phyloP scores from a whole-genome alignment of 2,113 vertebrate species.

The Sinocyclocheilus grahami region DNA sequence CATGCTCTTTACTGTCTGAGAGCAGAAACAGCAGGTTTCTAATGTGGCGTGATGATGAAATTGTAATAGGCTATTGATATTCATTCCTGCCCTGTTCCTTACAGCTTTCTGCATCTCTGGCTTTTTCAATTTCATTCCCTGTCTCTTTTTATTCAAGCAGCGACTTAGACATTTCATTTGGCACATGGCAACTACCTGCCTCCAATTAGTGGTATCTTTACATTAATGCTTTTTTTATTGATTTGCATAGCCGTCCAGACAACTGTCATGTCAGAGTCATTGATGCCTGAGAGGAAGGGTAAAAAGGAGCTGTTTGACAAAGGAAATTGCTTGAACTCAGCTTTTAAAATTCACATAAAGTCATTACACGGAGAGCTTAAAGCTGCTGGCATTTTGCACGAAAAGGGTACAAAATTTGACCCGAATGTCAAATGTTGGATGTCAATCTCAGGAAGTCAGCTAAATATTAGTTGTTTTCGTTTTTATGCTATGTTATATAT shows the following conservation, averaged over 20 bases:
- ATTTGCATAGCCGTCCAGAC: conserved; percentile 1
- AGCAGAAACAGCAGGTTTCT: conserved; percentile 13
- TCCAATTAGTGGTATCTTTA: conserved; percentile 1
- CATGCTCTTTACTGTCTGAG: not conserved
- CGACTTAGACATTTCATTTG: not conserved
- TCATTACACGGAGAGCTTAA: not conserved
- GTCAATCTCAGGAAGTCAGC: not conserved
- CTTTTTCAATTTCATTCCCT: conserved; percentile 26
- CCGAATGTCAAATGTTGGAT: not conserved
- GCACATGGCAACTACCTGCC: not conserved
- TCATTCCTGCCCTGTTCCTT: conserved; percentile 8
- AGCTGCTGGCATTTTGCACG: not conserved
- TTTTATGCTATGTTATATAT: too few species aligned
- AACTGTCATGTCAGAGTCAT: not conserved
- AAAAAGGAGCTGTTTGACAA: not conserved
- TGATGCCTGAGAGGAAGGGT: not conserved
- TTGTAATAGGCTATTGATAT: conserved; percentile 37
- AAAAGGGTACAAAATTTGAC: not conserved
- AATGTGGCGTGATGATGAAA: conserved; percentile 36
- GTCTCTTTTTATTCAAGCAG: not conserved
- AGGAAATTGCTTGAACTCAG: not conserved
- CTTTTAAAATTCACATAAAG: not conserved
- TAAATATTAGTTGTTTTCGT: not conserved
- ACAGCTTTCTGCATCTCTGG: conserved; percentile 26
- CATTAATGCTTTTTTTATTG: conserved; percentile 2